phyloP scores from a whole-genome alignment of 2,113 vertebrate genomes.

The Gambusia affinis region DNA sequence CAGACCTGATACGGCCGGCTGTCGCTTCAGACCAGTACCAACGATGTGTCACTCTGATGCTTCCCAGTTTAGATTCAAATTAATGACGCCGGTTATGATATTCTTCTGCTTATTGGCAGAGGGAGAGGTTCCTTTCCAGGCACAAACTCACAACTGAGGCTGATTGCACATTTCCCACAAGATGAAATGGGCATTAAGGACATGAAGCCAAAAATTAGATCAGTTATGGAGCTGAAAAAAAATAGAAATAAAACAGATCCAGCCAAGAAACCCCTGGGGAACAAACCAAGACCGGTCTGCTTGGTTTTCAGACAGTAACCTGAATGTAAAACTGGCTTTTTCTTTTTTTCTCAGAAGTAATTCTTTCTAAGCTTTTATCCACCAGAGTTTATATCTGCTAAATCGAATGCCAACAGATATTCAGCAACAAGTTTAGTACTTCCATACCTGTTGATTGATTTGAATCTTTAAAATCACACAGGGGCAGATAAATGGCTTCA shows the following conservation, averaged over 20 bases:
- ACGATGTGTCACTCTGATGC: background rate
- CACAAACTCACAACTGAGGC: background rate
- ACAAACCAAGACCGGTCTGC: background rate
- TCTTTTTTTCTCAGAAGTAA: too few species aligned
- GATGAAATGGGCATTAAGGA: background rate
- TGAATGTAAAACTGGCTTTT: too few species aligned
- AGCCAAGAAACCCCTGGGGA: background rate
- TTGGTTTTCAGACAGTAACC: background rate
- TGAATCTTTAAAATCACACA: too few species aligned
- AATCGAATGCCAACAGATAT: too few species aligned
- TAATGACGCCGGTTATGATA: background rate
- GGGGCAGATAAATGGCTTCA: too few species aligned
- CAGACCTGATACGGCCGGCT: background rate
- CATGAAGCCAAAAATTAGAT: background rate
- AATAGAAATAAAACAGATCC: background rate
- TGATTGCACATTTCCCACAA: background rate
- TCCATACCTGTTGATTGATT: too few species aligned
- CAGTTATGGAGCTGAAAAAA: background rate
- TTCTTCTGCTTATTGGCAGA: background rate
- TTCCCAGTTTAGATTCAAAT: background rate
- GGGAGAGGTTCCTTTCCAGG: background rate
- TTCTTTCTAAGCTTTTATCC: too few species aligned
- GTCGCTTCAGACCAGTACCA: background rate
- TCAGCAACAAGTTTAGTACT: too few species aligned
- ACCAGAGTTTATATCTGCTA: too few species aligned